These are phyloP conservation scores for Dendrocincla fuliginosa DNA, from an alignment of 2,797 vertebrate genomes.

Conservation along the genomic window DNA sequence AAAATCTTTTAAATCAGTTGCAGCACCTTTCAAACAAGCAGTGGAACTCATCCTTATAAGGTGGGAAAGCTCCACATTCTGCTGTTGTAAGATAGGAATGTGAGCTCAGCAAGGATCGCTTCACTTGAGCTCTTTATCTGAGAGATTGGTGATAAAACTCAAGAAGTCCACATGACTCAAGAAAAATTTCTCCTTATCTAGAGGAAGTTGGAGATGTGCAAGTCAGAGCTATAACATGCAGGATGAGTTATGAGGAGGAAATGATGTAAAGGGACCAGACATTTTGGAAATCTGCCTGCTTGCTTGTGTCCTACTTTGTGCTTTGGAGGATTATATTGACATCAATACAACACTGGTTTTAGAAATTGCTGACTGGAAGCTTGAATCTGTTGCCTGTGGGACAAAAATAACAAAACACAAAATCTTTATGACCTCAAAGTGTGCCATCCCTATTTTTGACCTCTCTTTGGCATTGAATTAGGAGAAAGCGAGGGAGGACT, in stretches of 20 bases:
- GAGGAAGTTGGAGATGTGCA: conserved; percentile 23
- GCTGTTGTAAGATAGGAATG: conserved; percentile 30
- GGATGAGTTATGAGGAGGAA: conserved; percentile 38
- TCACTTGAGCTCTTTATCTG: conserved; percentile 30
- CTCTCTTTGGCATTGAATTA: neutral
- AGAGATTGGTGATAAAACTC: neutral
- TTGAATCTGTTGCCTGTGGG: neutral
- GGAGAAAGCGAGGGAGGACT: neutral
- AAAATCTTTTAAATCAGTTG: neutral
- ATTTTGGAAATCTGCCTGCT: conserved; percentile 2
- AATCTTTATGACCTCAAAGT: neutral
- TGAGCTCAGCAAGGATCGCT: neutral
- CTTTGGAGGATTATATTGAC: neutral
- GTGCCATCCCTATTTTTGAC: neutral
- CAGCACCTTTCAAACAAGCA: neutral
- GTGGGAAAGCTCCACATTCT: neutral
- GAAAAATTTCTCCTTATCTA: conserved; percentile 58
- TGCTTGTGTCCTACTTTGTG: neutral
- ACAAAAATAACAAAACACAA: neutral
- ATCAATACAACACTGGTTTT: neutral
- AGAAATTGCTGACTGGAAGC: neutral
- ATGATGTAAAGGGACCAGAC: conserved; percentile 14
- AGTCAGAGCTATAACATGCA: neutral
- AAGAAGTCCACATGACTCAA: neutral
- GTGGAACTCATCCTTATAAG: conserved; percentile 50